phyloP scores from a whole-genome alignment of 2,888 invertebrate species.

The Sinodicranocentrus sp. region DNA sequence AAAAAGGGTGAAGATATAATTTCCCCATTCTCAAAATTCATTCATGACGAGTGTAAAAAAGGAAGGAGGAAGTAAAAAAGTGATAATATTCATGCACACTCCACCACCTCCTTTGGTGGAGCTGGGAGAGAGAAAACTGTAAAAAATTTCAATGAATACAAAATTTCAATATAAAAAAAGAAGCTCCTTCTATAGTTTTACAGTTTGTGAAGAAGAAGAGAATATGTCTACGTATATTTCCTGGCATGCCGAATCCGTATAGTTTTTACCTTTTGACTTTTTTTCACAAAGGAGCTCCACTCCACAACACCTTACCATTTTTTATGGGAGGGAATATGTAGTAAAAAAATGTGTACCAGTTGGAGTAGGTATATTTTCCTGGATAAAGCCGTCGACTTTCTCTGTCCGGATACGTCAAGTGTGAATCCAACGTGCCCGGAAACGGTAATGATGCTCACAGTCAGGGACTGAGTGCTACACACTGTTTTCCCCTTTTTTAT shows the following conservation, averaged over 20 bases:
- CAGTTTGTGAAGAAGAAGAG: background rate
- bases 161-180: slow-evolving; percentile 44
- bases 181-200: background rate
- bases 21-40: background rate
- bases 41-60: background rate
- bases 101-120: background rate
- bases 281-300: background rate
- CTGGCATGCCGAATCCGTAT: too few relatives aligned
- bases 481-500: slow-evolving; percentile 10
- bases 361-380: background rate
- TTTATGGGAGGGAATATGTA: slow-evolving; percentile 17
- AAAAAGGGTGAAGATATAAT: background rate
- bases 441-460: slow-evolving; percentile 45
- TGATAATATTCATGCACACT: slow-evolving; percentile 11
- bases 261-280: background rate
- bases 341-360: background rate
- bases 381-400: background rate
- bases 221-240: slow-evolving; percentile 4
- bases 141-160: slow-evolving; percentile 42
- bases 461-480: slow-evolving; percentile 2
- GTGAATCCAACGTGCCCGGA: slow-evolving; percentile 52
- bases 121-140: background rate
- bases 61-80: background rate
- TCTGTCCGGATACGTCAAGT: slow-evolving; percentile 30
- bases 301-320: background rate